A percentile compares a stretch with the other conserved stretches of the same genome.
Conservation (phyloP, 2,888 invertebrate species). For the Dolichopus griseipennis region DNA sequence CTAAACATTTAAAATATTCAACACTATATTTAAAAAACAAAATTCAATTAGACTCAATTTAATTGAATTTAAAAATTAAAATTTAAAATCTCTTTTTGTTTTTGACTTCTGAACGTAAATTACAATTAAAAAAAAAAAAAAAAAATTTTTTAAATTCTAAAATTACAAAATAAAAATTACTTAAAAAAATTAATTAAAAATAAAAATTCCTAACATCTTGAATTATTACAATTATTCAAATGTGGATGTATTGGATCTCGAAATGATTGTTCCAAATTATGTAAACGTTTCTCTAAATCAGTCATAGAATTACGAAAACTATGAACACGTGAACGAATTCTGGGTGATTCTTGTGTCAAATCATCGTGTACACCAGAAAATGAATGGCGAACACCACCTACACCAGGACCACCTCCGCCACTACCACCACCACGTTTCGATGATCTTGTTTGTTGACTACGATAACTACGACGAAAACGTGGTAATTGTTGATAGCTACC, state of each 20-base stretch:
- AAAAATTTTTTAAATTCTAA: constrained; percentile 1
- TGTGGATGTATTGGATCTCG: constrained; percentile 29
- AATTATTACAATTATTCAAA: constrained; percentile 36
- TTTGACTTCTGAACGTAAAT: no score
- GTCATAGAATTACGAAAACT: constrained; percentile 41
- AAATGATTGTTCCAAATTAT: constrained; percentile 40
- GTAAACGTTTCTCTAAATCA: constrained; percentile 40
- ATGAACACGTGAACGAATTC: constrained; percentile 36
- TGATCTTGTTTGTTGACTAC: constrained; percentile 14
- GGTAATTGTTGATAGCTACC: constrained; percentile 4
- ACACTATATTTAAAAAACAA: no score
- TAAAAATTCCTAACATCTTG: constrained; percentile 26
- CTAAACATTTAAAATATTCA: no score
- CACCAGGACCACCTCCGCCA: not conserved
- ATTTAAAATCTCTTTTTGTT: no score
- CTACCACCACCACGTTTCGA: constrained; percentile 8
- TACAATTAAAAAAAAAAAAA: constrained; percentile 11
- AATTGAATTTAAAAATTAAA: no score
- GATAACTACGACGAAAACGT: constrained; percentile 22
- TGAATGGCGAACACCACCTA: constrained; percentile 35
- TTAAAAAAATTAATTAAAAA: constrained; percentile 10
- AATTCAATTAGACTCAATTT: no score
- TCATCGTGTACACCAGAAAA: constrained; percentile 43
- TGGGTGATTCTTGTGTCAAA: constrained; percentile 38
- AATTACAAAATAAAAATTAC: constrained; percentile 10